Conservation (phyloP, 2,113 vertebrate genomes). For the Gobius niger region DNA sequence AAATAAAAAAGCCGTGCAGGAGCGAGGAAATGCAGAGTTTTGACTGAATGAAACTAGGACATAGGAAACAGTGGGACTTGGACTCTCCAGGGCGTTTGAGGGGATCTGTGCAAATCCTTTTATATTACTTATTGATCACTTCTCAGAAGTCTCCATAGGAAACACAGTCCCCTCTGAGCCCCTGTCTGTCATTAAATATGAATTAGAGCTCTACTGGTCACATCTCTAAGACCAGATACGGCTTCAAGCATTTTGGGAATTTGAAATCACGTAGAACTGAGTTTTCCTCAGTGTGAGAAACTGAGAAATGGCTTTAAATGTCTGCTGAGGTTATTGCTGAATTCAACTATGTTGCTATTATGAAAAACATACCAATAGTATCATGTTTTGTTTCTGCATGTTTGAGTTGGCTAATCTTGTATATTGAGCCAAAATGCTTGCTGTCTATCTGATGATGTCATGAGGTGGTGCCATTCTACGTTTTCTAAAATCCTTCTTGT, state of each 20-base stretch:
- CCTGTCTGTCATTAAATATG: conserved; percentile 59
- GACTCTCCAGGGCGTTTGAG: conserved; percentile 16
- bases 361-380: no score
- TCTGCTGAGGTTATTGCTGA: no score
- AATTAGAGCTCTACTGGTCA: conserved; percentile 49
- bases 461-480: no score
- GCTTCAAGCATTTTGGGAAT: conserved; percentile 32
- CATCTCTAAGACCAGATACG: conserved; percentile 41
- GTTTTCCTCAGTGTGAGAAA: background rate
- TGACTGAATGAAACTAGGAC: conserved; percentile 3
- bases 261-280: background rate
- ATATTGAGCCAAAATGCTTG: no score
- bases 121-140: conserved; percentile 73
- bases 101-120: conserved; percentile 54
- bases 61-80: conserved; percentile 17
- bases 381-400: no score
- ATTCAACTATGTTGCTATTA: no score
- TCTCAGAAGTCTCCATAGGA: conserved; percentile 39
- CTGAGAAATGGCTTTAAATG: background rate
- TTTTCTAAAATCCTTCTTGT: no score
- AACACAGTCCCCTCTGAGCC: conserved; percentile 43
- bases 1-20: background rate
- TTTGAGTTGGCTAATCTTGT: no score
- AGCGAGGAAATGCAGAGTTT: background rate
- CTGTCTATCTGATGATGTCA: no score